Percentiles rank a stretch among this genome's conserved stretches.
These are phyloP conservation scores for Syngnathus scovelli DNA, from an alignment of 2,113 vertebrate species.

Conservation along the genomic window DNA sequence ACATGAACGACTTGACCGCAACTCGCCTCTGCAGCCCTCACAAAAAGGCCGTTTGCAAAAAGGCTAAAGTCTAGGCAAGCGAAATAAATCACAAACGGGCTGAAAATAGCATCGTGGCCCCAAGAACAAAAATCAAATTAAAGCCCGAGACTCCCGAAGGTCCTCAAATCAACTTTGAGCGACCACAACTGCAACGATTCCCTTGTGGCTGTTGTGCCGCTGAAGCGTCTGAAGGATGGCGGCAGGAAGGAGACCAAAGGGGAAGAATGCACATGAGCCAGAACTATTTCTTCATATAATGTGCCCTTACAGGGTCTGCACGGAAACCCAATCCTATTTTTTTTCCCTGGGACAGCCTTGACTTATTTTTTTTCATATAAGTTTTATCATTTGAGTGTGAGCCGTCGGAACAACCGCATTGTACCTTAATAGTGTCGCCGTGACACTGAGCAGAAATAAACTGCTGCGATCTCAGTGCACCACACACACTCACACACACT, in stretches of 20 bases:
- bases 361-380: neutral
- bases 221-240: slow-evolving; percentile 28
- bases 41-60: neutral
- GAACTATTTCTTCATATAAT: neutral
- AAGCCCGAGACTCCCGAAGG: slow-evolving; percentile 24
- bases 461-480: slow-evolving; percentile 35
- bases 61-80: slow-evolving; percentile 1
- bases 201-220: slow-evolving; percentile 28
- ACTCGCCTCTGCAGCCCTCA: neutral
- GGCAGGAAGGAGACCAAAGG: slow-evolving; percentile 6
- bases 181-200: slow-evolving; percentile 48
- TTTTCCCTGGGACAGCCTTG: neutral
- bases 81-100: neutral
- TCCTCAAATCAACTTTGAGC: slow-evolving; percentile 24
- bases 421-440: slow-evolving; percentile 3
- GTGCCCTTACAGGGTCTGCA: neutral
- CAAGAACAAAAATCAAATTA: slow-evolving; percentile 39
- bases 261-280: slow-evolving; percentile 13
- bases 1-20: neutral
- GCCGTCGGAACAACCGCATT: neutral
- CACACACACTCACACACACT: neutral
- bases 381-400: neutral
- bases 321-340: neutral
- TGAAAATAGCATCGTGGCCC: slow-evolving; percentile 28
- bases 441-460: slow-evolving; percentile 48